A percentile compares a stretch with the other conserved stretches of the same genome.
These are phyloP conservation scores for Elaphurus davidianus DNA, from an alignment of 2,113 vertebrate genomes.

Conservation along the genomic window DNA sequence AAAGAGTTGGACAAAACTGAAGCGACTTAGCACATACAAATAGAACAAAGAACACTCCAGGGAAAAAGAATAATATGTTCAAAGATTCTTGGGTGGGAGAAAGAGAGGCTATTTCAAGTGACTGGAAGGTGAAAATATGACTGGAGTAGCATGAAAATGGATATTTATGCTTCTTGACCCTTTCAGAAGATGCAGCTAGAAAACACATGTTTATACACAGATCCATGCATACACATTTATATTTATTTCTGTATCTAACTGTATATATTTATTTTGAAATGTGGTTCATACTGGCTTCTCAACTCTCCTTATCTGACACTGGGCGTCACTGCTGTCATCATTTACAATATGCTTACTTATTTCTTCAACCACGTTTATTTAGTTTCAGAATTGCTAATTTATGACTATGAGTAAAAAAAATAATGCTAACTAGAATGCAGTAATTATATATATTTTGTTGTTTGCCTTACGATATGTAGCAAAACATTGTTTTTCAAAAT, in stretches of 20 bases:
- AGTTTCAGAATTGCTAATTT: neutral
- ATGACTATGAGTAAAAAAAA: neutral
- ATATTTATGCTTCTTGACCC: neutral
- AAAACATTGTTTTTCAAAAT: neutral
- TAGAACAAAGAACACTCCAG: neutral
- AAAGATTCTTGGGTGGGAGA: neutral
- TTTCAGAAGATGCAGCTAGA: neutral
- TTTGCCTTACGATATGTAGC: neutral
- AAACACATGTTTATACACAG: neutral
- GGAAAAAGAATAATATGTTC: neutral
- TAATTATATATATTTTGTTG: neutral
- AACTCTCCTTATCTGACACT: neutral
- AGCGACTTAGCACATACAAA: neutral
- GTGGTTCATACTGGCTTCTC: neutral
- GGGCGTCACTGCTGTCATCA: neutral
- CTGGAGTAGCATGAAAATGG: neutral
- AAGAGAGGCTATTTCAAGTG: neutral
- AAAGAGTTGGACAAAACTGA: neutral
- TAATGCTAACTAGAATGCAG: neutral
- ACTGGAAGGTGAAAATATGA: neutral
- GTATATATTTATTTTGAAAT: neutral
- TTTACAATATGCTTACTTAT: neutral
- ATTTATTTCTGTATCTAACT: neutral
- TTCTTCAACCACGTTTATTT: neutral
- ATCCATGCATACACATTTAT: neutral